phyloP scores from a whole-genome alignment of 2,113 vertebrate genomes.

The Carettochelys insculpta region DNA sequence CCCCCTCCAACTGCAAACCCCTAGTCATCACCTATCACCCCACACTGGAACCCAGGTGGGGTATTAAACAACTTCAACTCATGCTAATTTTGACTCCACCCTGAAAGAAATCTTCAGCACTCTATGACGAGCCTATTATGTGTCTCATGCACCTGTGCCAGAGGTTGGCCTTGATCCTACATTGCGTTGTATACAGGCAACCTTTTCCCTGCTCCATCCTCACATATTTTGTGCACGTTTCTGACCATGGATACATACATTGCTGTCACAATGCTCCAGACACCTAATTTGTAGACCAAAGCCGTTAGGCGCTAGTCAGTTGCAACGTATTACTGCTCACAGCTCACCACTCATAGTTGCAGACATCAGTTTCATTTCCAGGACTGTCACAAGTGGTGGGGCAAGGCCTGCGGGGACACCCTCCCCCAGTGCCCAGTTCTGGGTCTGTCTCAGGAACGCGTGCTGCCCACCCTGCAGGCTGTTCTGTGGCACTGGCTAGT shows the following conservation, averaged over 20 bases:
- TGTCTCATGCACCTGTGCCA: neutral
- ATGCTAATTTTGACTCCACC: neutral
- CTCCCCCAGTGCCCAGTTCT: no score
- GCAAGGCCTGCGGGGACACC: no score
- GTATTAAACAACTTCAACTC: neutral
- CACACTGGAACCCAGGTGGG: neutral
- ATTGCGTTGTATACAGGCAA: neutral
- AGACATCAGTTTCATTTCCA: no score
- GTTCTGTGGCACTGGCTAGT: no score
- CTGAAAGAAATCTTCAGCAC: fast-evolving
- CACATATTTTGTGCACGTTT: fast-evolving
- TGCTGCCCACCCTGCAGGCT: no score
- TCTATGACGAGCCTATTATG: neutral
- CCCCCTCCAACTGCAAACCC: neutral
- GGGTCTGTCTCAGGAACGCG: no score
- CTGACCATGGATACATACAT: neutral
- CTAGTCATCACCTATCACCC: neutral
- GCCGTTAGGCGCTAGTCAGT: neutral
- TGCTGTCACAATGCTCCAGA: neutral
- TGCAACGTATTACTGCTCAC: neutral
- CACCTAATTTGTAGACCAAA: neutral
- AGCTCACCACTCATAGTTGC: neutral
- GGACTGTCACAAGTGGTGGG: no score
- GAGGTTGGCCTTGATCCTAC: fast-evolving
- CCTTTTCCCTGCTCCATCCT: neutral